Percentiles rank a stretch among this genome's conserved stretches.
These are phyloP conservation scores for Aldabrachelys gigantea DNA, from an alignment of 2,113 vertebrate species.

Conservation along the genomic window DNA sequence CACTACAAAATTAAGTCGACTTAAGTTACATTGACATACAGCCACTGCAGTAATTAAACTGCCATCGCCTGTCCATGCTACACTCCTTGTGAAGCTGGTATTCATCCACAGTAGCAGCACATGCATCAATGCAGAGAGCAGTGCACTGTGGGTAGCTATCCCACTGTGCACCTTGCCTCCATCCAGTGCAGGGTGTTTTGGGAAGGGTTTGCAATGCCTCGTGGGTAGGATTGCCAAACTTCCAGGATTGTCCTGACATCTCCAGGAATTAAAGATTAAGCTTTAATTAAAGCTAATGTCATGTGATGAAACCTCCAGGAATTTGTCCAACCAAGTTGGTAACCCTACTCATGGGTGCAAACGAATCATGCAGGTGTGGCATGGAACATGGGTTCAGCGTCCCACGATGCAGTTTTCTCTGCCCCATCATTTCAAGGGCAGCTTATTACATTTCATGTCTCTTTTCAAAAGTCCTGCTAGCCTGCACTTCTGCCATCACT, in stretches of 20 bases:
- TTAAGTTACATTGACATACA: not conserved
- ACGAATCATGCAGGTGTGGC: not conserved
- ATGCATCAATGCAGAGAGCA: not conserved
- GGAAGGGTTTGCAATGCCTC: not conserved
- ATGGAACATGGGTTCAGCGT: not conserved
- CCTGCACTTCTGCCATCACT: not conserved
- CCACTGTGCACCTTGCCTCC: not conserved
- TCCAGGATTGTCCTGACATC: too few relatives aligned
- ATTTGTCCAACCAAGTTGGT: too few relatives aligned
- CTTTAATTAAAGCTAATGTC: too few relatives aligned
- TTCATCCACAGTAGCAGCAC: not conserved
- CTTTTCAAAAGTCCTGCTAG: not conserved
- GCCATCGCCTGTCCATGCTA: not conserved
- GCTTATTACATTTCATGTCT: not conserved
- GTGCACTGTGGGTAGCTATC: not conserved
- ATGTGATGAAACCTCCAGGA: too few relatives aligned
- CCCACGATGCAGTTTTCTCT: not conserved
- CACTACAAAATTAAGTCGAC: not conserved
- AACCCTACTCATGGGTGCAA: not conserved
- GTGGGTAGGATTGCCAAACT: not conserved
- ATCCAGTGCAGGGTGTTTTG: not conserved
- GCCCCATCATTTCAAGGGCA: not conserved
- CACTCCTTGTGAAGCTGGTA: not conserved
- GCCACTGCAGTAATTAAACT: not conserved
- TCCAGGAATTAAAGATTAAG: too few relatives aligned